Evolutionary conservation across 2,797 vertebrate species (phyloP).

Genomic region (Melanotaenia nigrans): DNA sequence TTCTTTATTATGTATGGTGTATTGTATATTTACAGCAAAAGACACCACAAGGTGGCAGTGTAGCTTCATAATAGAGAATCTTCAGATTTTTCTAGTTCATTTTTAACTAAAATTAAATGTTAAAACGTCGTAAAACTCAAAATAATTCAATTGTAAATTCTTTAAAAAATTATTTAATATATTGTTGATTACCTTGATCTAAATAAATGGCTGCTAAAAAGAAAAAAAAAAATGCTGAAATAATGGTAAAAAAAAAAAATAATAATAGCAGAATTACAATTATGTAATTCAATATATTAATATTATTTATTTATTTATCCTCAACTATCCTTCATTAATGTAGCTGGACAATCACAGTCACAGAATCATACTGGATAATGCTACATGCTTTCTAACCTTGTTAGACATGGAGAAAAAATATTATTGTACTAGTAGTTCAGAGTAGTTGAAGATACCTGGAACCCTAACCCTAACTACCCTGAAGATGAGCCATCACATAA

Average conservation of each 20-base stretch:
- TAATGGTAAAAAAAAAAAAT: neutral
- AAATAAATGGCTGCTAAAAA: neutral
- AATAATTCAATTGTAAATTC: neutral
- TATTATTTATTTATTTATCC: neutral
- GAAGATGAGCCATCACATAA: neutral
- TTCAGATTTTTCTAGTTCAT: neutral
- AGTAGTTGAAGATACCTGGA: neutral
- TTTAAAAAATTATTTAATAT: neutral
- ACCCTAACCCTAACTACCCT: neutral
- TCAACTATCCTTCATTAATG: neutral
- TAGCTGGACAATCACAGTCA: neutral
- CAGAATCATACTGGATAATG: neutral
- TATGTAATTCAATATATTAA: neutral
- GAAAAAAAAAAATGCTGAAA: neutral
- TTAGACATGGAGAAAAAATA: conserved; percentile 2
- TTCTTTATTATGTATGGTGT: neutral
- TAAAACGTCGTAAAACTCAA: neutral
- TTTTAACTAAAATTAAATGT: neutral
- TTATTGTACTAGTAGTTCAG: neutral
- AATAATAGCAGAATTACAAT: neutral
- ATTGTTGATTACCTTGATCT: neutral
- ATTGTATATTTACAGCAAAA: neutral
- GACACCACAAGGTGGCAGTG: conserved; percentile 72
- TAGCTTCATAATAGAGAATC: conserved; percentile 45
- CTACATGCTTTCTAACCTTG: conserved; percentile 11